Base-by-base conservation (phyloP, 2,113 vertebrate genomes). In the Mus spicilegus region DNA sequence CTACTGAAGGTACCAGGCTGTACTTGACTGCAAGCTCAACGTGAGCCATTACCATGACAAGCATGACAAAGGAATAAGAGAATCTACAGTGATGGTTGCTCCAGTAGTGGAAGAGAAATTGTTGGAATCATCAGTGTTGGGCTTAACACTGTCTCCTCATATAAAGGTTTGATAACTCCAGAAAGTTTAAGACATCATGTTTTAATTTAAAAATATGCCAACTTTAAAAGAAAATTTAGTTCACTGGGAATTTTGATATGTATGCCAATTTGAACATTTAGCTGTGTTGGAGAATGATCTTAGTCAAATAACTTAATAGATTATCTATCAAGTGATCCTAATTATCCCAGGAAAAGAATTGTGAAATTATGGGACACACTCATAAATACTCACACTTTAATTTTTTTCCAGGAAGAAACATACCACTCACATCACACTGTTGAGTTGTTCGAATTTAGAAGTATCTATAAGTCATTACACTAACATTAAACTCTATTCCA, bases 161-260 rank as follows among this genome's bases (percentile, higher is more conserved):
- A 69, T 56, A 1, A 63, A 24, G 7, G 20, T 13, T 42, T 26
- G 42, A 54, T 28, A 49, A 22, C 17, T 26, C 28, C 70, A 4
- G 81, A 80, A 78, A 78, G 1, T 46, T 78, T n/a, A 88, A 90
- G 65, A 58, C 3, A 58, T 54, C 12, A 9, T 70, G 7, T 56
- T 94, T 96, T 91, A 42, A 90, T 95, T 93, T 80, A 17, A 87
- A 87, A 93, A 84, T 89, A 5, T 17, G 1, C 1, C 61, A 73
- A 46, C 89, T 87, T 92, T 4, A 80, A 94, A 88, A 90, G 87
- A 54, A 84, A 82, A 92, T 69, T 85, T 46, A 46, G 8, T 30
- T 67, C 39, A 75, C 12, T 91, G 70, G 26, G 0, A 63, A 58
- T 54, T 95, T 92, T 81, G 2, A 95, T 85, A 88, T 92, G 7